Evolutionary conservation across 1,140 invertebrate species (phyloP), one percentile per base, ranked within the genome.

Genomic region (Teleopsis dalmanni): DNA sequence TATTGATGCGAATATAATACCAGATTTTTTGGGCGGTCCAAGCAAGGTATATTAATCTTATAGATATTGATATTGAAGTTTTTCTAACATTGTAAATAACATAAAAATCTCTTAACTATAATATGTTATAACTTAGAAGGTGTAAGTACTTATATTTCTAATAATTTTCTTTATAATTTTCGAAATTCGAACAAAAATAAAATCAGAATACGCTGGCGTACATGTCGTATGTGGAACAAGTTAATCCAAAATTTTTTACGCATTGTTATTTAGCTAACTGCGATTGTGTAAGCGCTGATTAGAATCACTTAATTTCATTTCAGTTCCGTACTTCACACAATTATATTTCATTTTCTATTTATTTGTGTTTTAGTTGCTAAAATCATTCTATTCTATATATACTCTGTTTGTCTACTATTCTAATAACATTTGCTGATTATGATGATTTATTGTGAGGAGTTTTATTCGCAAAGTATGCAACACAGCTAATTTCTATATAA

Each of bases 21-120:
- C 92, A 1, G 90, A 95, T 70, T 97, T 96, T 71, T 75, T 97
- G 2, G 91, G 89, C 14, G 91, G 91, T 41, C 78, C 84, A 19
- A 90, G 86, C 68, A 84, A 87, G 81, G 91, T 94, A 75, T 75
- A 70, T 47, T 50, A 11, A 1, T n/a, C n/a, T n/a, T n/a, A n/a
- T n/a, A n/a, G n/a, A n/a, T n/a, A n/a, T n/a, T n/a, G n/a, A n/a
- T n/a, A n/a, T 18, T 19, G 16, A 25, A 31, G 16, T 26, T 19
- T 19, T 9, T 21, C 10, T 2, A n/a, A 9, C 21, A 40, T 14
- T 48, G 21, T 48, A 40, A 40, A 40, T 31, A 40, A 22, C 9
- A 21, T 37, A 11, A 8, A 37, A 16, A 9, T 37, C 16, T 37
- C 9, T 37, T 37, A 37, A 37, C 18, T 19, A 16, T 37, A 37